Percentiles rank a stretch among this genome's conserved stretches.
These are phyloP conservation scores for Xyrauchen texanus DNA, from an alignment of 2,113 vertebrate species.

Conservation along the genomic window DNA sequence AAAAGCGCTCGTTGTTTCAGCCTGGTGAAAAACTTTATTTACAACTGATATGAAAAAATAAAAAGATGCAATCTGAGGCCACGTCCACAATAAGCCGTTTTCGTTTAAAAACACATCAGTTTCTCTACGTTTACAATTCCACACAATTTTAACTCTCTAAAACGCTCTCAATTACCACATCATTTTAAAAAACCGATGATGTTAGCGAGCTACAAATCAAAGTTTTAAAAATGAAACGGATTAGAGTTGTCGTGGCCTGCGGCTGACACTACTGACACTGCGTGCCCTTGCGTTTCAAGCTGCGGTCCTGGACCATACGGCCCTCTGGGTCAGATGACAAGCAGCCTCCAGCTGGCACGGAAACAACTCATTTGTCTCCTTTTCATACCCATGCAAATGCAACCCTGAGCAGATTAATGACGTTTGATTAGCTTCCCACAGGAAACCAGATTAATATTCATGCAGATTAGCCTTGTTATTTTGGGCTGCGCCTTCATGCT, in stretches of 20 bases:
- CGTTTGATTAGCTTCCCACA: conserved; percentile 65
- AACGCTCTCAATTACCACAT: too few relatives aligned
- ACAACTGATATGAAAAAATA: too few relatives aligned
- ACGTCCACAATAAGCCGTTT: not conserved
- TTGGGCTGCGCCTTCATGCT: conserved; percentile 44
- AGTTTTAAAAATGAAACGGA: too few relatives aligned
- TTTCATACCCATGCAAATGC: conserved; percentile 55
- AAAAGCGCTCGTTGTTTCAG: too few relatives aligned
- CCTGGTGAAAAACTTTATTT: too few relatives aligned
- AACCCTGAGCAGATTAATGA: conserved; percentile 70
- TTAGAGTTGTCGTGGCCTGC: too few relatives aligned
- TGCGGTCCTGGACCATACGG: not conserved
- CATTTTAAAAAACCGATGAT: too few relatives aligned
- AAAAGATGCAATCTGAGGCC: too few relatives aligned
- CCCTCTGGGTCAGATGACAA: conserved; percentile 47
- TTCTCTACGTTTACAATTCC: too few relatives aligned
- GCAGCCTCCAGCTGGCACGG: conserved; percentile 61
- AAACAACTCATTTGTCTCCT: conserved; percentile 63
- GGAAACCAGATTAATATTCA: conserved; percentile 72
- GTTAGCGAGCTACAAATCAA: too few relatives aligned
- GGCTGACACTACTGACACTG: not conserved
- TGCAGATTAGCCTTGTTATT: conserved; percentile 61
- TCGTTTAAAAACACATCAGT: too few relatives aligned
- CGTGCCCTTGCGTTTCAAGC: conserved; percentile 6
- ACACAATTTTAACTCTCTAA: too few relatives aligned